phyloP scores from a whole-genome alignment of 2,888 invertebrate genomes.

The Bugula neritina region DNA sequence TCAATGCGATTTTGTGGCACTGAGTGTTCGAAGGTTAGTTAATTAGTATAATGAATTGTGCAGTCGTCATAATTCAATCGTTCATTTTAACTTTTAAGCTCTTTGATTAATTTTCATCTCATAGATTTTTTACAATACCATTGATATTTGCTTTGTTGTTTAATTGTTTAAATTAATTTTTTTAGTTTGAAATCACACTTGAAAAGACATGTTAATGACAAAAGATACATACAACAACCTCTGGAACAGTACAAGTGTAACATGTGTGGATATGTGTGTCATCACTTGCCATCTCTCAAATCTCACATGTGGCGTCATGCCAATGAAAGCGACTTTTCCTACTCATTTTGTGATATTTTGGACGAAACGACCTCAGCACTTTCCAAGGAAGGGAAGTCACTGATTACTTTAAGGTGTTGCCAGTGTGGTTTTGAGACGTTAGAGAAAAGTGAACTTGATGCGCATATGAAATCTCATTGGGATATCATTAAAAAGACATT shows the following conservation, averaged over 20 bases:
- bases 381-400: conserved; percentile 40
- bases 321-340: conserved; percentile 48
- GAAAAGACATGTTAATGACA: conserved; percentile 51
- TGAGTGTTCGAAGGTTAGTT: conserved; percentile 13
- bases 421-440: conserved; percentile 52
- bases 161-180: background rate
- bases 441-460: conserved; percentile 44
- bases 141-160: too few relatives aligned
- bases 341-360: conserved; percentile 42
- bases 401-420: conserved; percentile 50
- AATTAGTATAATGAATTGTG: too few relatives aligned
- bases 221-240: conserved; percentile 49
- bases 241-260: conserved; percentile 53
- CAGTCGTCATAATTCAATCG: too few relatives aligned
- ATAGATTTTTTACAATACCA: too few relatives aligned
- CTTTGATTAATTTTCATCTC: too few relatives aligned
- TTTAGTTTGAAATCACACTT: conserved; percentile 51
- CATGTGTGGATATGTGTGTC: conserved; percentile 51
- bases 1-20: conserved; percentile 38
- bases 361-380: conserved; percentile 50
- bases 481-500: conserved; percentile 46
- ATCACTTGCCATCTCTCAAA: conserved; percentile 51
- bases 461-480: conserved; percentile 47
- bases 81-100: too few relatives aligned
- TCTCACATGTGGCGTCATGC: conserved; percentile 54